phyloP scores from a whole-genome alignment of 2,888 invertebrate species.

The Plagiodera versicolora region DNA sequence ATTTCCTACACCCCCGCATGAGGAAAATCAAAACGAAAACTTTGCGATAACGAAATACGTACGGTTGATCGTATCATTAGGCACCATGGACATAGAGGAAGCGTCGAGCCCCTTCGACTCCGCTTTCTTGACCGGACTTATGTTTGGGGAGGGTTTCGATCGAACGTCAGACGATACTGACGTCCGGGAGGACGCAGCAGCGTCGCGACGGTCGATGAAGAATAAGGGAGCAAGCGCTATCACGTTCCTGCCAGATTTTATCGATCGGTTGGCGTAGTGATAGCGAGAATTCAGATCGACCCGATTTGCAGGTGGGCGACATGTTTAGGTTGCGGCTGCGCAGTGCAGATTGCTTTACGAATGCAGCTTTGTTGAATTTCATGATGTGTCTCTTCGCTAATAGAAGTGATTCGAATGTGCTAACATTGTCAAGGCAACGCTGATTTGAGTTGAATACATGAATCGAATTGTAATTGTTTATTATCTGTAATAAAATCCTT shows the following conservation, averaged over 20 bases:
- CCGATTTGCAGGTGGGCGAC: too few relatives aligned
- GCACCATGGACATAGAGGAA: constrained; percentile 52
- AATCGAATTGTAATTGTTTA: too few relatives aligned
- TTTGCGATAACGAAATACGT: too few relatives aligned
- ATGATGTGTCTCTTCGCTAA: too few relatives aligned
- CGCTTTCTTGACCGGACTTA: constrained; percentile 28
- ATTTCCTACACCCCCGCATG: too few relatives aligned
- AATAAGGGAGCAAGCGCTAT: constrained; percentile 14
- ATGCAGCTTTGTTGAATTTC: too few relatives aligned
- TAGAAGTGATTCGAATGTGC: too few relatives aligned
- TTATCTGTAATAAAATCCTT: too few relatives aligned
- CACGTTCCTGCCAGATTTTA: constrained; percentile 5
- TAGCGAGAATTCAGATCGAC: background rate
- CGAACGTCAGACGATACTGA: constrained; percentile 16
- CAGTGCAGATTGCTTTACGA: background rate
- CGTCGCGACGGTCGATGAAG: constrained; percentile 6
- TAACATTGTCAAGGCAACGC: too few relatives aligned
- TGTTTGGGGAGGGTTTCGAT: constrained; percentile 28
- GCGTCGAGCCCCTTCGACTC: constrained; percentile 41
- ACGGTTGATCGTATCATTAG: constrained; percentile 43
- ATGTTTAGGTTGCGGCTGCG: background rate
- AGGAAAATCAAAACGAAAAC: too few relatives aligned
- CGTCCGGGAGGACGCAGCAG: constrained; percentile 7
- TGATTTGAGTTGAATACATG: too few relatives aligned
- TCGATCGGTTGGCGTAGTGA: constrained; percentile 10